Evolutionary conservation across 2,888 invertebrate species (phyloP), one percentile per base, ranked within the genome.

Genomic region (Troides aeacus): DNA sequence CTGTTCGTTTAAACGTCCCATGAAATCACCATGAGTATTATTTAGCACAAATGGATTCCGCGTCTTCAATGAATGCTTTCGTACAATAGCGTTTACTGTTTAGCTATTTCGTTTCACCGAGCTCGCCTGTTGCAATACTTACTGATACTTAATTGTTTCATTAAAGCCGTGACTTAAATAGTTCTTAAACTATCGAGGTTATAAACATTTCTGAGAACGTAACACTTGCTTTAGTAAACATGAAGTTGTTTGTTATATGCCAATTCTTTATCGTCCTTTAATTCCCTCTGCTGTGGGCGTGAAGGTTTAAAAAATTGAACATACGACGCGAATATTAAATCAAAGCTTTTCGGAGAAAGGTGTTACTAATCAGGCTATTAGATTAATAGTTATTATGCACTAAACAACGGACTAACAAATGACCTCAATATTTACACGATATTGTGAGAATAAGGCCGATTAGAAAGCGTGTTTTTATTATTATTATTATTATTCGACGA

Each of bases 1-100:
- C 18, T 53, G 53, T 50, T 18, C 18, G 53, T 53, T n/a, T 53
- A 53, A 4, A 53, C 53, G 4, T 18, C n/a, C 15, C 15, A 53
- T 18, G 53, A 53, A 53, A 3, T n/a, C 53, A n/a, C 53, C 18
- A 18, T n/a, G 53, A 53, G 53, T 53, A n/a, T 53, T 18, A 53
- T n/a, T 53, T 7, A 53, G 53, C 53, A 53, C 18, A 53, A 53
- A 53, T n/a, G 53, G 53, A 12, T 53, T 53, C 53, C 53, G 53
- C 53, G 53, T 53, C 53, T 53, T 53, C 53, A 53, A 53, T n/a
- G 53, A n/a, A 53, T n/a, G 53, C n/a, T 4, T n/a, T 4, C n/a
- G 53, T 53, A n/a, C 53, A 53, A 53, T 53, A 53, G n/a, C 53
- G 53, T 53, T 53, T 53, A 53, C 53, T 53, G 53, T 53, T 53